A percentile compares a stretch with the other conserved stretches of the same genome.
These are phyloP conservation scores for Nasua narica DNA, from an alignment of 2,797 vertebrate genomes.

Conservation along the genomic window DNA sequence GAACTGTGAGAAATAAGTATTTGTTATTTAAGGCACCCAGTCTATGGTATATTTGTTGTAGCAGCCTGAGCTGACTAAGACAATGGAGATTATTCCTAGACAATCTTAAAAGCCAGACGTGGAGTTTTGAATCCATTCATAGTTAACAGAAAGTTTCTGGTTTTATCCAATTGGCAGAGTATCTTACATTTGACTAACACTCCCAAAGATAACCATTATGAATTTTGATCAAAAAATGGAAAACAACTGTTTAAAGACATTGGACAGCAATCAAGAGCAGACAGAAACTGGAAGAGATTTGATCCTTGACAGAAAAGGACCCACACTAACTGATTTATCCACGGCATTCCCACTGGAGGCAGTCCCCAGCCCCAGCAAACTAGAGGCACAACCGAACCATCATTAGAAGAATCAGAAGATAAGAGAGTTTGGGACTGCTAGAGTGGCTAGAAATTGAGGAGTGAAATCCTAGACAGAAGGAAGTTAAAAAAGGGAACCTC, in stretches of 20 bases:
- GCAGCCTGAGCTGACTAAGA: not conserved
- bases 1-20: not conserved
- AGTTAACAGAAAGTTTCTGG: not conserved
- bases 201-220: not conserved
- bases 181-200: not conserved
- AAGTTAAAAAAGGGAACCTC: not conserved
- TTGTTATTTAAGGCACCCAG: not conserved
- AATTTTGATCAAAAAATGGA: not conserved
- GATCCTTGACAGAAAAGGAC: not conserved
- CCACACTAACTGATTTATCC: not conserved
- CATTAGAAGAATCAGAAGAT: not conserved
- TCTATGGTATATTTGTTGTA: not conserved
- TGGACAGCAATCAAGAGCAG: not conserved
- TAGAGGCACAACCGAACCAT: not conserved
- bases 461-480: not conserved
- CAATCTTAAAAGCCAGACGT: not conserved
- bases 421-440: not conserved
- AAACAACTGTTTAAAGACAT: slow-evolving; percentile 21
- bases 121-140: not conserved
- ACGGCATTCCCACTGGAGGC: not conserved
- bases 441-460: not conserved
- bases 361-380: not conserved
- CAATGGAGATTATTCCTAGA: not conserved
- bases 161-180: not conserved
- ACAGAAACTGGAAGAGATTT: not conserved